Percentiles rank a stretch among this genome's conserved stretches.
Conservation (phyloP, 2,797 vertebrate species). For the Arnoldichthys spilopterus region DNA sequence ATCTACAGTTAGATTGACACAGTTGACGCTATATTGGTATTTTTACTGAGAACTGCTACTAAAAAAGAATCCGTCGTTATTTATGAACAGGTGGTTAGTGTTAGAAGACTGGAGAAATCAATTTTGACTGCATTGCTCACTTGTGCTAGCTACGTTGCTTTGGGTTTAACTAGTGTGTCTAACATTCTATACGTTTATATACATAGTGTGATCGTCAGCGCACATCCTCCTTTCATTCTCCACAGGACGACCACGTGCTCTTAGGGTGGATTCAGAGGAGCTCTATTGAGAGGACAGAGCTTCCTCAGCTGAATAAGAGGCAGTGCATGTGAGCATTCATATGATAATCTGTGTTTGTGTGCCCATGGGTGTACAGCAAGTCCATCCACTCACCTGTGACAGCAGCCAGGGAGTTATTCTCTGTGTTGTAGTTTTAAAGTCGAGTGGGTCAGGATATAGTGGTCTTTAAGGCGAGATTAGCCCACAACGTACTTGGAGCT, state of each 20-base stretch:
- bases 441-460: slow-evolving; percentile 59
- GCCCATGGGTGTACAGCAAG: slow-evolving; percentile 29
- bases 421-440: slow-evolving; percentile 58
- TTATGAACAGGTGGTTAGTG: background rate
- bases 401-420: slow-evolving; percentile 50
- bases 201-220: background rate
- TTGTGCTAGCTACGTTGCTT: background rate
- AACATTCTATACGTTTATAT: background rate
- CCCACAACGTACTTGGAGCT: slow-evolving; percentile 60
- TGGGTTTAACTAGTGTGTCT: background rate
- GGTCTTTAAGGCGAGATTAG: slow-evolving; percentile 67
- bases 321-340: slow-evolving; percentile 41
- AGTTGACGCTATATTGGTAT: background rate
- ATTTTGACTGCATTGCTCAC: no score
- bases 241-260: background rate
- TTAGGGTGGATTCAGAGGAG: slow-evolving; percentile 1
- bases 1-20: background rate
- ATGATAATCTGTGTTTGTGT: slow-evolving; percentile 44
- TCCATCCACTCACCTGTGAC: slow-evolving; percentile 48
- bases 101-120: background rate
- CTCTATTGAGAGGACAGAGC: slow-evolving; percentile 24
- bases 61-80: no score
- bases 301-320: slow-evolving; percentile 38
- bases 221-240: background rate
- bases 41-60: no score